A percentile compares a stretch with the other conserved stretches of the same genome.
Conservation (phyloP, 35 echinoderm and acorn worm genomes). For the Nesometra sesokonis region DNA sequence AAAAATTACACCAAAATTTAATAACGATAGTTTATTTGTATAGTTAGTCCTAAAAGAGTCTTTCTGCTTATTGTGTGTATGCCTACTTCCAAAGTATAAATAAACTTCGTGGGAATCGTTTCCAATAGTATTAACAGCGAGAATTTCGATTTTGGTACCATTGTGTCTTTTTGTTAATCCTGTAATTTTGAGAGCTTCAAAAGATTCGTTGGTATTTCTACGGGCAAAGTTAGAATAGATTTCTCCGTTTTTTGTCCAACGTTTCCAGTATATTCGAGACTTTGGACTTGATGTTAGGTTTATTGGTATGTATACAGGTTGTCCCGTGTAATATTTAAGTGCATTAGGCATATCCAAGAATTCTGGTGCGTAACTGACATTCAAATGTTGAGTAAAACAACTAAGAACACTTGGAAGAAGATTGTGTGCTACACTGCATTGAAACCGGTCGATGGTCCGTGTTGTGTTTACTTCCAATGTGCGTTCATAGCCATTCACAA, state of each 20-base stretch:
- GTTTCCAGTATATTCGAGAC: background rate
- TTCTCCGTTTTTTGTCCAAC: background rate
- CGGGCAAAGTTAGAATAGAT: background rate
- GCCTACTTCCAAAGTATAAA: too few species aligned
- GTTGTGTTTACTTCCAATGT: background rate
- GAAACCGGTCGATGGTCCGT: background rate
- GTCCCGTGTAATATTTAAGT: background rate
- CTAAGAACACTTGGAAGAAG: background rate
- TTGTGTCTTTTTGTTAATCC: background rate
- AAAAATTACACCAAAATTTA: too few species aligned
- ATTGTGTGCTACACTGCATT: background rate
- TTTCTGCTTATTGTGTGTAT: too few species aligned
- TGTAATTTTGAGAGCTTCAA: too few species aligned
- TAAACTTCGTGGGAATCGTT: background rate
- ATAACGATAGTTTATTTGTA: too few species aligned
- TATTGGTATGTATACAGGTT: background rate
- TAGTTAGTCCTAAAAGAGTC: too few species aligned
- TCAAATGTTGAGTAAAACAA: background rate
- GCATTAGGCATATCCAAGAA: background rate
- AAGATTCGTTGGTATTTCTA: background rate
- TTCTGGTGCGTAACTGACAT: background rate
- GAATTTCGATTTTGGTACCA: background rate
- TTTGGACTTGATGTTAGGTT: background rate
- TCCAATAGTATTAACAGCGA: background rate
- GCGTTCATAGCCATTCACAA: too few species aligned